Percentiles rank a stretch among this genome's conserved stretches.
These are phyloP conservation scores for Cottus gobio DNA, from an alignment of 2,113 vertebrate genomes.

Conservation along the genomic window DNA sequence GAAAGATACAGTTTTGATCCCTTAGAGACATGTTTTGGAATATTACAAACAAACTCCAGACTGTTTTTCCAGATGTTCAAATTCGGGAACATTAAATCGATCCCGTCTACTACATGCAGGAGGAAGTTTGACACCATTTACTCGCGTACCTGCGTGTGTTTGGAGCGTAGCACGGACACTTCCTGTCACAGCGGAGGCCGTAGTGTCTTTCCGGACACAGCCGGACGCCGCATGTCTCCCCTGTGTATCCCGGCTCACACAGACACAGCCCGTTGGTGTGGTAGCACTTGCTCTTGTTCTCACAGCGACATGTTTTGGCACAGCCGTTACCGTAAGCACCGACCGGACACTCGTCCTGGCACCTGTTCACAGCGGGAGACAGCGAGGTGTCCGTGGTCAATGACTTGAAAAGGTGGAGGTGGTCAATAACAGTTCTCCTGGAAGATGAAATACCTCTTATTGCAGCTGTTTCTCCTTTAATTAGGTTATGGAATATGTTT, in stretches of 20 bases:
- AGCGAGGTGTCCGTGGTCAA: background rate
- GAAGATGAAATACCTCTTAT: background rate
- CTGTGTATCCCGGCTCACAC: constrained; percentile 91
- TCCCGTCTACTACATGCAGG: background rate
- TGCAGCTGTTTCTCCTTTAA: background rate
- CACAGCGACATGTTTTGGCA: constrained; percentile 87
- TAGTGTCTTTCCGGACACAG: constrained; percentile 89
- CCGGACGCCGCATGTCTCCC: constrained; percentile 88
- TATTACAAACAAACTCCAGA: background rate
- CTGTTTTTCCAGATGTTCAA: background rate
- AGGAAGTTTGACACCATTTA: background rate
- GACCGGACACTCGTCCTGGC: constrained; percentile 94
- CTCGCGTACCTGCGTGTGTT: constrained; percentile 88
- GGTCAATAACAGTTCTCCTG: background rate
- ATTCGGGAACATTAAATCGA: background rate
- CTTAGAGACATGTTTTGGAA: background rate
- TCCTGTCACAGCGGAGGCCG: constrained; percentile 90
- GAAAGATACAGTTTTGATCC: background rate
- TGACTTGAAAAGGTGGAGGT: background rate
- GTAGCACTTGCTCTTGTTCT: constrained; percentile 91
- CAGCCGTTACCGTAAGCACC: constrained; percentile 89
- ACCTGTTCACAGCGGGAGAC: constrained; percentile 78
- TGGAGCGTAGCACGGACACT: constrained; percentile 88
- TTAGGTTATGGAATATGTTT: background rate
- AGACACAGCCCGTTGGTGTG: constrained; percentile 91